Conservation (phyloP, 2,888 invertebrate species). For the Eupithecia insigniata region DNA sequence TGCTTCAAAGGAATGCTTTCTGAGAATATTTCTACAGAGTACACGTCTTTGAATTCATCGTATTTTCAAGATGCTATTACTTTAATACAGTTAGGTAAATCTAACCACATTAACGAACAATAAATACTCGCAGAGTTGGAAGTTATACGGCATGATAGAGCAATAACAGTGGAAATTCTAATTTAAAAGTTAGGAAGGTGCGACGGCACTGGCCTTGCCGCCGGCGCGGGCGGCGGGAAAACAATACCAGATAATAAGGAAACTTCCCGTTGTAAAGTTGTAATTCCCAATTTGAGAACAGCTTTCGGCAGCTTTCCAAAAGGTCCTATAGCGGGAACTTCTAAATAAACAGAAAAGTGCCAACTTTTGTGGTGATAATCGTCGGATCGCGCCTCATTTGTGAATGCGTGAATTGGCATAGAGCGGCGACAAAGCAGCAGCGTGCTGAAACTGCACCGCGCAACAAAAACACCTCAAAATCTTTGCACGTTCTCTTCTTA, state of each 20-base stretch:
- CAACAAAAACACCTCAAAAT: background rate
- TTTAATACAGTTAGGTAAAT: background rate
- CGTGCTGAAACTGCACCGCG: background rate
- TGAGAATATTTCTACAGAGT: slow-evolving; percentile 11
- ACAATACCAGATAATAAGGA: slow-evolving; percentile 44
- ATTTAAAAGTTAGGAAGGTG: slow-evolving; percentile 43
- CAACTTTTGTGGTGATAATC: slow-evolving; percentile 31
- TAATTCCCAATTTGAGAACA: slow-evolving; percentile 43
- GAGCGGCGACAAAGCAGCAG: background rate
- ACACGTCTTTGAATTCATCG: slow-evolving; percentile 19
- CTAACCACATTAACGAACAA: background rate
- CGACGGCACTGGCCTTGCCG: too few relatives aligned
- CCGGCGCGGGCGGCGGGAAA: slow-evolving; percentile 30
- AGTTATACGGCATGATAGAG: slow-evolving; percentile 25
- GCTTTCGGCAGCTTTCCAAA: slow-evolving; percentile 38
- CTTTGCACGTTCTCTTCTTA: background rate
- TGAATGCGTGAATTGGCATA: background rate
- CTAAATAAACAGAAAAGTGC: slow-evolving; percentile 34
- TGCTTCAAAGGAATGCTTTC: slow-evolving; percentile 25
- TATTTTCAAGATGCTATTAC: slow-evolving; percentile 10
- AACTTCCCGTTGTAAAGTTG: slow-evolving; percentile 40
- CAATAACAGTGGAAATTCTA: slow-evolving; percentile 40
- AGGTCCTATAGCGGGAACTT: slow-evolving; percentile 36
- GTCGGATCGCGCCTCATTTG: slow-evolving; percentile 2
- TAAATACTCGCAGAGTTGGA: slow-evolving; percentile 8